Conservation (phyloP, 2,888 invertebrate genomes). For the Drosophila demipolita region DNA sequence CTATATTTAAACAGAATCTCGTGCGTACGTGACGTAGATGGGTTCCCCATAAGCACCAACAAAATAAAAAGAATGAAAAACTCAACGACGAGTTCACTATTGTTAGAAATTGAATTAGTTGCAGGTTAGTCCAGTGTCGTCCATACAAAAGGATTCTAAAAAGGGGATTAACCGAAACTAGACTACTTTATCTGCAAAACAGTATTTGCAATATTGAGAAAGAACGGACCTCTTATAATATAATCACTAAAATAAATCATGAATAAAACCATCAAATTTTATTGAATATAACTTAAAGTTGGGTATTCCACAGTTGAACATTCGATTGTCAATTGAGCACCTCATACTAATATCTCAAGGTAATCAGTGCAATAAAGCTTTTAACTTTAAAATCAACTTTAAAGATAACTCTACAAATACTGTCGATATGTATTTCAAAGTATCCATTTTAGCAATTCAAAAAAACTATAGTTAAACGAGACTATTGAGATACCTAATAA, state of each 20-base stretch:
- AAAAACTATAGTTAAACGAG: not conserved
- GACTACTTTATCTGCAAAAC: not conserved
- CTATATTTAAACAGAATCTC: constrained; percentile 79
- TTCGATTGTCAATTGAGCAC: not conserved
- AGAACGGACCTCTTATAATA: not conserved
- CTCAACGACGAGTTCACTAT: constrained; percentile 32
- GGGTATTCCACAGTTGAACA: not conserved
- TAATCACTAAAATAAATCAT: not conserved
- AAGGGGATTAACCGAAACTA: not conserved
- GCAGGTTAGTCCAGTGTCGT: constrained; percentile 38
- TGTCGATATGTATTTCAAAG: not conserved
- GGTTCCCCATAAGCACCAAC: constrained; percentile 26
- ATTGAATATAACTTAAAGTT: not conserved
- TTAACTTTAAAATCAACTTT: not conserved
- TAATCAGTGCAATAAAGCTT: not conserved
- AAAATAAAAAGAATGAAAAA: constrained; percentile 5
- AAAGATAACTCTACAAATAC: too few species aligned
- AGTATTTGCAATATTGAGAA: not conserved
- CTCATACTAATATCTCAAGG: not conserved
- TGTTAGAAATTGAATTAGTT: constrained; percentile 29
- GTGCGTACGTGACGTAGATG: constrained; percentile 73
- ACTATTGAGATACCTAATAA: not conserved
- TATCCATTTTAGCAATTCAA: not conserved
- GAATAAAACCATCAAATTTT: not conserved
- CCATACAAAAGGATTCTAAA: not conserved